Evolutionary conservation across 2,888 invertebrate species (phyloP).

Genomic region (Caenorhabditis wallacei): DNA sequence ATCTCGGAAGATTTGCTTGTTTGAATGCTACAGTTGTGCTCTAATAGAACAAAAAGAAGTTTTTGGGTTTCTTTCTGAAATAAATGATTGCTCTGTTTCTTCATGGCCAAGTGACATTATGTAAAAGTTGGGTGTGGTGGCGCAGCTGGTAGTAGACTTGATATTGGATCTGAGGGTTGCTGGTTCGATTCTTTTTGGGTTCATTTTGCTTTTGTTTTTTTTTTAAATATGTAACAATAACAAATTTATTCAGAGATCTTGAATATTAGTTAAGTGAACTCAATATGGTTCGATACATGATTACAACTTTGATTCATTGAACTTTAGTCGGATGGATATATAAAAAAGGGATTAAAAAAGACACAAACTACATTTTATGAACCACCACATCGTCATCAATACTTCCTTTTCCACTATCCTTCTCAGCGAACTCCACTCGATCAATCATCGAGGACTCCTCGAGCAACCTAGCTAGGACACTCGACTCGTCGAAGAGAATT

Average conservation of each 20-base stretch:
- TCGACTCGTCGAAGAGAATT: conserved; percentile 34
- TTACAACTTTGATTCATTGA: conserved; percentile 33
- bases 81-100: background rate
- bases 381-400: conserved; percentile 53
- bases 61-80: background rate
- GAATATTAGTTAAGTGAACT: conserved; percentile 26
- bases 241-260: conserved; percentile 46
- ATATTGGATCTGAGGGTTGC: too few relatives aligned
- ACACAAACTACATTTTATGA: conserved; percentile 45
- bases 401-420: conserved; percentile 63
- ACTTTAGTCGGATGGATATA: conserved; percentile 18
- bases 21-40: conserved; percentile 28
- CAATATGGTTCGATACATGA: conserved; percentile 36
- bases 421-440: conserved; percentile 36
- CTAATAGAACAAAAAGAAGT: background rate
- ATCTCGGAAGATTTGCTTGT: conserved; percentile 57
- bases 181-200: too few relatives aligned
- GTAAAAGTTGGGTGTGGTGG: too few relatives aligned
- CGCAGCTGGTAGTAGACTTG: too few relatives aligned
- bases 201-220: background rate
- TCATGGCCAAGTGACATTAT: too few relatives aligned
- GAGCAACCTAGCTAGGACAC: conserved; percentile 46
- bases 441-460: conserved; percentile 60
- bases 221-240: background rate
- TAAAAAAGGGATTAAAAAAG: conserved; percentile 1